Conservation (phyloP, 2,888 invertebrate species). For the Polydesmus complanatus region DNA sequence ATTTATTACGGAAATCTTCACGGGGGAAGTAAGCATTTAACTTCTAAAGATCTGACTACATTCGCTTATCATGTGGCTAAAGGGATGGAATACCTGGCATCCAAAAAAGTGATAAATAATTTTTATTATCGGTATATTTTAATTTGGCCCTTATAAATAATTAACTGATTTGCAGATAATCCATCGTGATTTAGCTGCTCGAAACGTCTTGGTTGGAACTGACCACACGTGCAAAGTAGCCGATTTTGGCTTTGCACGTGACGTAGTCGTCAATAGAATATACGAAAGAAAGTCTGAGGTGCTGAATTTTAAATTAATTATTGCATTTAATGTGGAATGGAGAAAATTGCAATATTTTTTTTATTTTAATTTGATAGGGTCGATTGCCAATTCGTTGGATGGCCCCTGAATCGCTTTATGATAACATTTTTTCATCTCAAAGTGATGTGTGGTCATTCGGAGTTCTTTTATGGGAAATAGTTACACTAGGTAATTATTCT, state of each 20-base stretch:
- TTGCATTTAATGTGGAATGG: not conserved
- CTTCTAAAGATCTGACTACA: conserved; percentile 71
- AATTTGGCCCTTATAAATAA: not conserved
- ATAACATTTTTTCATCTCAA: conserved; percentile 83
- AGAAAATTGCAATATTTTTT: not conserved
- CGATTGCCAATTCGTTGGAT: conserved; percentile 73
- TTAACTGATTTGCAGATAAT: conserved; percentile 45
- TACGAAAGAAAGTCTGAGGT: conserved; percentile 35
- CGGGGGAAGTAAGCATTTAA: conserved; percentile 59
- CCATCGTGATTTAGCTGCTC: conserved; percentile 75
- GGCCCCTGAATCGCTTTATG: conserved; percentile 88
- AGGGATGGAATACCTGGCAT: conserved; percentile 74
- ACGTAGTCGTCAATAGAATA: conserved; percentile 58
- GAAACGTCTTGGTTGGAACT: conserved; percentile 74
- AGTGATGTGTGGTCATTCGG: conserved; percentile 96
- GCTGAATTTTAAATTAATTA: too few relatives aligned
- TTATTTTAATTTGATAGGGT: conserved; percentile 25
- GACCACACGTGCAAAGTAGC: conserved; percentile 64
- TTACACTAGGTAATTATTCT: conserved; percentile 49
- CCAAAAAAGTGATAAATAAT: conserved; percentile 51
- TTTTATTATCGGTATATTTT: not conserved
- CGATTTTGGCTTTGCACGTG: conserved; percentile 85
- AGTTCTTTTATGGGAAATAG: conserved; percentile 88
- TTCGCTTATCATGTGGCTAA: conserved; percentile 82
- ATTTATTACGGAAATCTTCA: conserved; percentile 58